Conservation (phyloP, 2,113 vertebrate species). For the Nothoprocta pentlandii region DNA sequence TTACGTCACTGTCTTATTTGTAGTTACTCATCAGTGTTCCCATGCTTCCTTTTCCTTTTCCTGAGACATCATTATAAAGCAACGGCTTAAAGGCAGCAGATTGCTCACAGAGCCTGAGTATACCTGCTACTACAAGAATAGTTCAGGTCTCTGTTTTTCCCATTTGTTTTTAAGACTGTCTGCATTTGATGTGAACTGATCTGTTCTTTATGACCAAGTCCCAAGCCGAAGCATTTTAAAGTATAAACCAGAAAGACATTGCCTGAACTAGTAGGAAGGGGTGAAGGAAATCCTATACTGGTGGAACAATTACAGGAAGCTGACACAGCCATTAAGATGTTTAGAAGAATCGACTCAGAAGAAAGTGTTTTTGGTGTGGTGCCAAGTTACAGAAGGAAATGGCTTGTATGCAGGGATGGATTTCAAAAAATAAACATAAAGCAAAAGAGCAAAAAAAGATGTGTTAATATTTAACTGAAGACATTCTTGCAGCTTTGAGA, state of each 20-base stretch:
- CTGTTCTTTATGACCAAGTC: constrained; percentile 33
- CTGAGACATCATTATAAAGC: constrained; percentile 50
- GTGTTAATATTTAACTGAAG: neutral
- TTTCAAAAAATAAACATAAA: constrained; percentile 45
- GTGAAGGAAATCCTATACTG: constrained; percentile 79
- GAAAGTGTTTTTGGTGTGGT: constrained; percentile 59
- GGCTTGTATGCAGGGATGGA: neutral
- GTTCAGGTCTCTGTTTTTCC: constrained; percentile 36
- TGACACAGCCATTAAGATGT: constrained; percentile 73
- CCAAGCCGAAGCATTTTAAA: constrained; percentile 42
- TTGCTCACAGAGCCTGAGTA: constrained; percentile 13
- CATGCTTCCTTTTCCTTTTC: constrained; percentile 81
- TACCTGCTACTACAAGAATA: constrained; percentile 53
- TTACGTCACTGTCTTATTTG: constrained; percentile 45
- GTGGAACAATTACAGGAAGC: constrained; percentile 83
- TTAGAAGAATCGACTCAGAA: constrained; percentile 73
- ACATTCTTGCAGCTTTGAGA: neutral
- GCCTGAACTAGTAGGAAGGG: constrained; percentile 62
- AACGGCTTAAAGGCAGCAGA: constrained; percentile 33
- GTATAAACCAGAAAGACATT: constrained; percentile 26
- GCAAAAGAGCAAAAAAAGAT: neutral
- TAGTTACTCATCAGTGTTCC: constrained; percentile 65
- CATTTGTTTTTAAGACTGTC: constrained; percentile 49
- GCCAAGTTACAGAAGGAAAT: constrained; percentile 64
- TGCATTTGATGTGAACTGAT: neutral